These are phyloP conservation scores for Drosophila monieri DNA, from an alignment of 2,888 invertebrate species.

Conservation along the genomic window DNA sequence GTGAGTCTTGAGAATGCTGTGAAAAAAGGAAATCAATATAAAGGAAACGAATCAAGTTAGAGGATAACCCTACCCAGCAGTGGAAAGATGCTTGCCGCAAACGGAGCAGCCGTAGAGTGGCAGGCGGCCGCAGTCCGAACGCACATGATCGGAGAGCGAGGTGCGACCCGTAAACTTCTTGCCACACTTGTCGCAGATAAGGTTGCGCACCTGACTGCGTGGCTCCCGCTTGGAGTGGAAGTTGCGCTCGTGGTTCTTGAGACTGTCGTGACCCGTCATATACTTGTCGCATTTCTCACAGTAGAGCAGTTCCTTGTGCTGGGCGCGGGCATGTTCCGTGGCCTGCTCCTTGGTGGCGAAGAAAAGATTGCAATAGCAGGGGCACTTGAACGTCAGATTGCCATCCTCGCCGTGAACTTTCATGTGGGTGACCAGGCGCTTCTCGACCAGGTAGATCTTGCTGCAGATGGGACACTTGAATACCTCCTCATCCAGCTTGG, in stretches of 20 bases:
- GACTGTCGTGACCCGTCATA: constrained; percentile 83
- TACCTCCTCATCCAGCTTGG: constrained; percentile 71
- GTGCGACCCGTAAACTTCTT: constrained; percentile 83
- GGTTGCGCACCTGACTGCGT: constrained; percentile 77
- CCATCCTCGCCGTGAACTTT: constrained; percentile 81
- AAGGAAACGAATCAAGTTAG: not conserved
- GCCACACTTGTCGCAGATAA: constrained; percentile 83
- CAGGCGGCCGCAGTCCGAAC: constrained; percentile 84
- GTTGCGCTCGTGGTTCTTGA: constrained; percentile 83
- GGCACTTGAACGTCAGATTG: constrained; percentile 82
- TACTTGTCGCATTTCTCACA: constrained; percentile 84
- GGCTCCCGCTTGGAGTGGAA: constrained; percentile 67
- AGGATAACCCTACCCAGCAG: constrained; percentile 63
- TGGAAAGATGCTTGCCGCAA: constrained; percentile 84
- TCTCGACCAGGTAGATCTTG: constrained; percentile 80
- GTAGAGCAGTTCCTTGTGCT: constrained; percentile 83
- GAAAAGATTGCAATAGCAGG: constrained; percentile 83
- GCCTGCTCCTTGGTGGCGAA: constrained; percentile 83
- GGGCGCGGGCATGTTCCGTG: constrained; percentile 82
- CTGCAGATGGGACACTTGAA: constrained; percentile 81
- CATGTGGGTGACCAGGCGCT: constrained; percentile 79
- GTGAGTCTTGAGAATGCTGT: constrained; percentile 84
- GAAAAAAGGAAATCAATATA: not conserved
- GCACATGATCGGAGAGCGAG: constrained; percentile 83
- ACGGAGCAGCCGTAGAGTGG: constrained; percentile 82